These are phyloP conservation scores for human DNA, from an alignment of 2,113 vertebrate genomes.

Conservation along the genomic window DNA sequence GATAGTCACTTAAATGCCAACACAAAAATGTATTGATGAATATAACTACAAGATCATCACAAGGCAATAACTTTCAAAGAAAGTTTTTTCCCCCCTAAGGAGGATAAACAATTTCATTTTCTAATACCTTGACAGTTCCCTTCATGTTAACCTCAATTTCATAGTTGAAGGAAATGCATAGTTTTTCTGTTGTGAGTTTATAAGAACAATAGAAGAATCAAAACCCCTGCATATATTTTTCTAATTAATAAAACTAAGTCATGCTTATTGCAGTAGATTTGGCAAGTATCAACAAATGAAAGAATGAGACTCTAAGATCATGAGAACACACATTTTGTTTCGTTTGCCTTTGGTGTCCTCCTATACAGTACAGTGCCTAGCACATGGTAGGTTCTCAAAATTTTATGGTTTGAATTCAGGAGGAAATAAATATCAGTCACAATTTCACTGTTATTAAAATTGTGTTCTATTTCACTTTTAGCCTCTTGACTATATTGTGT, in stretches of 20 bases:
- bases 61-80: not conserved
- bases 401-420: not conserved
- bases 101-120: not conserved
- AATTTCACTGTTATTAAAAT: not conserved
- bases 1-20: not conserved
- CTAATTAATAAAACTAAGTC: not conserved
- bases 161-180: not conserved
- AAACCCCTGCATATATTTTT: not conserved
- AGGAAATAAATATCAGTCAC: not conserved
- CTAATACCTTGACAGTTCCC: not conserved
- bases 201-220: not conserved
- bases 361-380: rapidly evolving
- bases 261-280: not conserved
- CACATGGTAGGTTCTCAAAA: not conserved
- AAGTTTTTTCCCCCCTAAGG: not conserved
- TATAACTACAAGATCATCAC: not conserved
- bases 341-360: not conserved
- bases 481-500: not conserved
- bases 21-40: not conserved
- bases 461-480: not conserved
- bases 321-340: rapidly evolving
- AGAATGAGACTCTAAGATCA: not conserved
- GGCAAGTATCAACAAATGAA: not conserved
- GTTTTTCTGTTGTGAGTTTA: not conserved
- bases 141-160: not conserved